Conservation (phyloP, 1,140 invertebrate species). For the Drosophila simulans region DNA sequence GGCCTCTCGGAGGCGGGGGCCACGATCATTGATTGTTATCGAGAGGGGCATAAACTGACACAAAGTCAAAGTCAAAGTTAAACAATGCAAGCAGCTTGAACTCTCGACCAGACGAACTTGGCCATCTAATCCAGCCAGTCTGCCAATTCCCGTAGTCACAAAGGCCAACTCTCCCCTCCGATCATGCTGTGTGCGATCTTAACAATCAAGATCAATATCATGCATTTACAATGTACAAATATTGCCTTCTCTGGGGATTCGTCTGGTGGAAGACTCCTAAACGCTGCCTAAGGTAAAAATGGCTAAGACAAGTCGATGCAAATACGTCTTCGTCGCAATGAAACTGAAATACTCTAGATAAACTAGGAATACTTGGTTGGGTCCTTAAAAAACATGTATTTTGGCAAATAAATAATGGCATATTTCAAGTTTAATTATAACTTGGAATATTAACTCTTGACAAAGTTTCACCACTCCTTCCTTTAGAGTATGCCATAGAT, state of each 20-base stretch:
- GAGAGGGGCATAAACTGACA: conserved; percentile 62
- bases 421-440: too few relatives aligned
- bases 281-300: conserved; percentile 44
- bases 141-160: conserved; percentile 4
- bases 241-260: conserved; percentile 52
- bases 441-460: too few relatives aligned
- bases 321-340: conserved; percentile 1
- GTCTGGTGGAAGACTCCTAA: conserved; percentile 23
- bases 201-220: conserved; percentile 79
- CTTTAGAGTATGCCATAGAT: conserved; percentile 22
- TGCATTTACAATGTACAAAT: conserved; percentile 78
- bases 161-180: conserved; percentile 29
- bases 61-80: conserved; percentile 79
- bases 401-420: too few relatives aligned
- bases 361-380: background rate
- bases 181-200: conserved; percentile 78
- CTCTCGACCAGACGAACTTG: conserved; percentile 49
- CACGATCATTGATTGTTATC: conserved; percentile 71
- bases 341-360: conserved; percentile 47
- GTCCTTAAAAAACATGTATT: background rate
- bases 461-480: background rate
- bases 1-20: conserved; percentile 42
- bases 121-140: conserved; percentile 19
- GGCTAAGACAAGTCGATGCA: conserved; percentile 22
- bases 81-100: conserved; percentile 77